These are phyloP conservation scores for Petrosia ficiformis DNA, from an alignment of 37 sponge, comb jelly and placozoan genomes.

Conservation along the genomic window DNA sequence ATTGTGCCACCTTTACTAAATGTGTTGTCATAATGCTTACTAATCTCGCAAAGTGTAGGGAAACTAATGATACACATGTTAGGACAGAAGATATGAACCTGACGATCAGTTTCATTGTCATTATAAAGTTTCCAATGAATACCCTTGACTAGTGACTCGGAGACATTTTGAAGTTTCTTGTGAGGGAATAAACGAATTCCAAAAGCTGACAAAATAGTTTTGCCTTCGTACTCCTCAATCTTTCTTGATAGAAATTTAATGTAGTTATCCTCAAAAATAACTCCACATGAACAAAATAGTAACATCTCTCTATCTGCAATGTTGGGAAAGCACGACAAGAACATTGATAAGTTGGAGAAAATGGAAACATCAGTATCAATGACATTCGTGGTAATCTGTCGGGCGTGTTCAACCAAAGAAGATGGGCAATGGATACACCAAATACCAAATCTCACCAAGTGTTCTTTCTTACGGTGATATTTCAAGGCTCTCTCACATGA, in stretches of 20 bases:
- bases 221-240: neutral
- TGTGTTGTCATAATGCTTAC: neutral
- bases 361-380: neutral
- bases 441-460: neutral
- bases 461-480: neutral
- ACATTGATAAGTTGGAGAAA: neutral
- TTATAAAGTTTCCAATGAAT: constrained; percentile 8
- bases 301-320: too few relatives aligned
- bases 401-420: neutral
- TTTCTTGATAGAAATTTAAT: neutral
- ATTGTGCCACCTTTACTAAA: neutral
- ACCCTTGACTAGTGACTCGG: neutral
- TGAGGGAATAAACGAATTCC: constrained; percentile 29
- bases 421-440: neutral
- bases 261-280: neutral
- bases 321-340: neutral
- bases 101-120: neutral
- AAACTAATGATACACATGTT: constrained; percentile 11
- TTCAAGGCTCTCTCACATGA: too few relatives aligned
- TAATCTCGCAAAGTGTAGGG: neutral
- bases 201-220: neutral
- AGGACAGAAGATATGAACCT: constrained; percentile 8
- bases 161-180: neutral
- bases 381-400: neutral
- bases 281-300: constrained; percentile 3